A percentile compares a stretch with the other conserved stretches of the same genome.
phyloP scores from a whole-genome alignment of 92 coral and sea anemone species.

The Umimayanthus kanabou region DNA sequence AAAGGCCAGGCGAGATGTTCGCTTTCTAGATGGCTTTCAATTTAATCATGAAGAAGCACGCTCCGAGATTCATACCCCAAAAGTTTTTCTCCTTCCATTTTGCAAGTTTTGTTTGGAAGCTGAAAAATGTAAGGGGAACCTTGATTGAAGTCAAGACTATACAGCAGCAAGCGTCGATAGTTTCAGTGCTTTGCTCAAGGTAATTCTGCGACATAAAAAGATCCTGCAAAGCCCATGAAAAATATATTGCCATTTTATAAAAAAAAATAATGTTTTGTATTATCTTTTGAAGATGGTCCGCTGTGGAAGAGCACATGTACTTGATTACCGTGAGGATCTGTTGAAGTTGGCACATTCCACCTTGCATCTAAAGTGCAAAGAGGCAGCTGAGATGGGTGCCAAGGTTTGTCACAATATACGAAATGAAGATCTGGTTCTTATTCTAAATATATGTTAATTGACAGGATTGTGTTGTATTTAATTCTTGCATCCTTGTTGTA shows the following conservation, averaged over 20 bases:
- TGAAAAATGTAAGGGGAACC: no score
- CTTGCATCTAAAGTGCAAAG: slow-evolving; percentile 86
- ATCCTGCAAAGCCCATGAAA: no score
- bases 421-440: not conserved
- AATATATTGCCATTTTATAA: not conserved
- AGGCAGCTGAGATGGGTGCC: slow-evolving; percentile 86
- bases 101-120: no score
- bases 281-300: slow-evolving; percentile 78
- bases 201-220: not conserved
- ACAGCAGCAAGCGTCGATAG: no score
- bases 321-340: slow-evolving; percentile 74
- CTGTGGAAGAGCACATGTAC: slow-evolving; percentile 71
- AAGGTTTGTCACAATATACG: slow-evolving; percentile 57
- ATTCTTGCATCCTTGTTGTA: slow-evolving; percentile 1
- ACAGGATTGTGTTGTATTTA: not conserved
- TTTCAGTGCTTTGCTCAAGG: not conserved
- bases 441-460: not conserved
- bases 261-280: not conserved
- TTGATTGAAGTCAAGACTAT: no score
- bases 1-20: no score
- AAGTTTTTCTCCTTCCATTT: no score
- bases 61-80: no score
- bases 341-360: slow-evolving; percentile 64
- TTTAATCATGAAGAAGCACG: no score
- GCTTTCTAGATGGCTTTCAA: no score